Conservation (phyloP, 1,140 invertebrate species). For the Chironomus tepperi region DNA sequence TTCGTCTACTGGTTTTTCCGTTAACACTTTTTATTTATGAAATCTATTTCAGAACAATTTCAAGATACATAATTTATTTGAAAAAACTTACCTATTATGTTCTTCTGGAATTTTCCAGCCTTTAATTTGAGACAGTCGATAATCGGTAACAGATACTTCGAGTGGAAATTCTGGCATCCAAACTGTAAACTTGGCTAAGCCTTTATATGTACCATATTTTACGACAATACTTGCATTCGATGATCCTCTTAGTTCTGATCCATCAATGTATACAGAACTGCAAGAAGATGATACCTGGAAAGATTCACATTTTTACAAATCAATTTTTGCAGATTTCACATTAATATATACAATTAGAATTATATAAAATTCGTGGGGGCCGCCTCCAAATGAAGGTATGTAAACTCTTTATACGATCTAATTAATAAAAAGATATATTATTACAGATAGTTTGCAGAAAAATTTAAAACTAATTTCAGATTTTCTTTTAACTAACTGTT, state of each 20-base stretch:
- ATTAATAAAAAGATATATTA: too few species aligned
- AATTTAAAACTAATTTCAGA: too few species aligned
- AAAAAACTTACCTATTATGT: conserved; percentile 42
- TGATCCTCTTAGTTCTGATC: conserved; percentile 88
- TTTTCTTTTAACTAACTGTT: too few species aligned
- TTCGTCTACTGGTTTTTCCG: conserved; percentile 44
- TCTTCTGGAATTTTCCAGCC: conserved; percentile 78
- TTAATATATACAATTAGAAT: too few species aligned
- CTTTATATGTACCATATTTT: conserved; percentile 86
- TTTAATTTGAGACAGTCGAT: conserved; percentile 84
- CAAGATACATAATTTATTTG: too few species aligned
- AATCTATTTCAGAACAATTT: too few species aligned
- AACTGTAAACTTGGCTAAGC: conserved; percentile 79
- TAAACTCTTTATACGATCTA: too few species aligned
- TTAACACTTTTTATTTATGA: conserved; percentile 29
- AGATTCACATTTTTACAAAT: too few species aligned
- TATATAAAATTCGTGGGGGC: too few species aligned
- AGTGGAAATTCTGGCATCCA: conserved; percentile 96
- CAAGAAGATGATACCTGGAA: conserved; percentile 88
- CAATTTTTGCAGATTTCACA: too few species aligned
- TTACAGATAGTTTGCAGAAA: too few species aligned
- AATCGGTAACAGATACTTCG: conserved; percentile 80
- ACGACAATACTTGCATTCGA: conserved; percentile 90
- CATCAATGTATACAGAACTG: conserved; percentile 93
- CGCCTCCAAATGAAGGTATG: too few species aligned